Evolutionary conservation across 2,888 invertebrate genomes (phyloP), one percentile per base, ranked within the genome.

Genomic region (Drosophila niveifrons): DNA sequence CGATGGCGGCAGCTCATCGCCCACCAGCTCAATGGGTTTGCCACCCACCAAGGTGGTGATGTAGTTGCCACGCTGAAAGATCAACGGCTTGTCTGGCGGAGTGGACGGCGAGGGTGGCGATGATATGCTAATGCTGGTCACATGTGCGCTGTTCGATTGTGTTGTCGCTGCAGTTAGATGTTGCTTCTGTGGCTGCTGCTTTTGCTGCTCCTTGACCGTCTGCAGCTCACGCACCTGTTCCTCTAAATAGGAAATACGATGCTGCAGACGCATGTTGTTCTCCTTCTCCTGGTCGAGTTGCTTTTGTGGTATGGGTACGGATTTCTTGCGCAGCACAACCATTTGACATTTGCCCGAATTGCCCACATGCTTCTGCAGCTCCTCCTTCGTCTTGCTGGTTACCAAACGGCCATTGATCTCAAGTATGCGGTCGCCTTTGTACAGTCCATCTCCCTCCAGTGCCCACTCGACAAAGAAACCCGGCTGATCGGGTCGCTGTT

Each of bases 171-270:
- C 43, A 13, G 62, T 8, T 15, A 67, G 67, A 6, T 66, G 67
- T 39, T 69, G 44, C 11, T 9, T 46, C 47, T 48, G 65, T 9
- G 48, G 72, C 4, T 63, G 73, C 1, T 65, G 69, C 0, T 75
- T 68, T 8, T 78, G 82, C 6, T 84, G 88, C 28, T 91, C 91
- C 72, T 92, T 92, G 2, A 82, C 80, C 1, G 75, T 91, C 58
- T 95, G 93, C 10, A 95, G 91, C 80, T 95, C 95, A 0, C 94
- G 93, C 75, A 97, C 97, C 92, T 97, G 97, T 90, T 97, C 97
- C 92, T 98, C 97, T 65, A 98, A 94, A 92, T 97, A 97, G 1
- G 97, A 96, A 87, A 97, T 97, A 78, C 97, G 94, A 92, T 97
- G 97, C 11, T 97, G 97, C 67, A 97, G 94, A 55, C 97, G 94